Conservation (phyloP, 2,113 vertebrate species). For the Siphamia tubifer region DNA sequence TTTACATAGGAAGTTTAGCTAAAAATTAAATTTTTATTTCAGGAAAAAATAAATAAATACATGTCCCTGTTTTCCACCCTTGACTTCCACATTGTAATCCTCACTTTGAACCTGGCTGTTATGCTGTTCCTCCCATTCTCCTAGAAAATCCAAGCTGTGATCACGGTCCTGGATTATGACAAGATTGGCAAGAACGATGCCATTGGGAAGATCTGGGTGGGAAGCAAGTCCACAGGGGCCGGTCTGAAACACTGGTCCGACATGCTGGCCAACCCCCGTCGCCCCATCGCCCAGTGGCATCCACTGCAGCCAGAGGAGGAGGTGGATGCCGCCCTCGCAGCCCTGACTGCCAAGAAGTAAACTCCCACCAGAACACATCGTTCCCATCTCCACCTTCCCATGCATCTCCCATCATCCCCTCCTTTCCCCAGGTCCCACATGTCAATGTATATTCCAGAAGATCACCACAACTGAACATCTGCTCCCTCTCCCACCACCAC, state of each 20-base stretch:
- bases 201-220: constrained; percentile 96
- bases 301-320: constrained; percentile 97
- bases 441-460: constrained; percentile 60
- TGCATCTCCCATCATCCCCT: constrained; percentile 34
- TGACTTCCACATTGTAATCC: background rate
- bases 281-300: constrained; percentile 98
- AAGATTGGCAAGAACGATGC: constrained; percentile 98
- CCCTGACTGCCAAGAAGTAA: constrained; percentile 94
- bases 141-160: constrained; percentile 96
- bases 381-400: constrained; percentile 24
- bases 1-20: too few species aligned
- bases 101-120: background rate
- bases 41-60: too few species aligned
- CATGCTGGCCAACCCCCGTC: constrained; percentile 96
- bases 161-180: constrained; percentile 98
- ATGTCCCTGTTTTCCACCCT: too few species aligned
- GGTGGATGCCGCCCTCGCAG: constrained; percentile 86
- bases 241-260: constrained; percentile 98
- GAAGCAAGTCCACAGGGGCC: constrained; percentile 89
- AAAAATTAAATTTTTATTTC: too few species aligned
- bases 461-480: constrained; percentile 39
- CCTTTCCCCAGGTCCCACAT: constrained; percentile 36
- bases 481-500: constrained; percentile 24
- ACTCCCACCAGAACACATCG: constrained; percentile 31
- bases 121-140: background rate